Evolutionary conservation across 2,888 invertebrate genomes (phyloP).

Genomic region (Caenorhabditis sulstoni): DNA sequence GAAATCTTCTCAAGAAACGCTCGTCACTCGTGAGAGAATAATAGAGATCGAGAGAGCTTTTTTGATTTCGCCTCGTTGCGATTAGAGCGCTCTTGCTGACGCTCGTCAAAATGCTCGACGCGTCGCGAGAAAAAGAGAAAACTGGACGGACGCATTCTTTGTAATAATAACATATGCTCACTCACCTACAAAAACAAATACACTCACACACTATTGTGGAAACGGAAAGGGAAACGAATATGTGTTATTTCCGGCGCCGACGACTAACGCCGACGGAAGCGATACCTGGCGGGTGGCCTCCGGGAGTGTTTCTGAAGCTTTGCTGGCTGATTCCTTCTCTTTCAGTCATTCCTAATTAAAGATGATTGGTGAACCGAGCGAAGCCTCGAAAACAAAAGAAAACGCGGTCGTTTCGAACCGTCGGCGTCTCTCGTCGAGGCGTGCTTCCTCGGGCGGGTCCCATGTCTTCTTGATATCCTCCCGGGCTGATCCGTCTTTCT

Average conservation of each 20-base stretch:
- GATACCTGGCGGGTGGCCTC: too few relatives aligned
- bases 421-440: constrained; percentile 24
- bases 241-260: constrained; percentile 18
- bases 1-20: too few relatives aligned
- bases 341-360: background rate
- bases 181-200: constrained; percentile 22
- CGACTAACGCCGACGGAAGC: too few relatives aligned
- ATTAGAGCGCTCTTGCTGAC: constrained; percentile 34
- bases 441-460: background rate
- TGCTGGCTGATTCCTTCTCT: background rate
- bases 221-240: constrained; percentile 12
- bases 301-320: too few relatives aligned
- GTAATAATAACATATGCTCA: constrained; percentile 19
- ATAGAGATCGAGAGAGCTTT: too few relatives aligned
- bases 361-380: constrained; percentile 10
- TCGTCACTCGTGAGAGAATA: too few relatives aligned
- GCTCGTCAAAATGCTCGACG: background rate
- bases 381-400: constrained; percentile 27
- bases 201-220: constrained; percentile 10
- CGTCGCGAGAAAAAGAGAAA: background rate
- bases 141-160: background rate
- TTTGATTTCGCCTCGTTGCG: background rate
- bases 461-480: background rate
- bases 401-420: constrained; percentile 10
- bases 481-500: constrained; percentile 32